These are phyloP conservation scores for Bombus balteatus DNA, from an alignment of 1,140 invertebrate genomes.

Conservation along the genomic window DNA sequence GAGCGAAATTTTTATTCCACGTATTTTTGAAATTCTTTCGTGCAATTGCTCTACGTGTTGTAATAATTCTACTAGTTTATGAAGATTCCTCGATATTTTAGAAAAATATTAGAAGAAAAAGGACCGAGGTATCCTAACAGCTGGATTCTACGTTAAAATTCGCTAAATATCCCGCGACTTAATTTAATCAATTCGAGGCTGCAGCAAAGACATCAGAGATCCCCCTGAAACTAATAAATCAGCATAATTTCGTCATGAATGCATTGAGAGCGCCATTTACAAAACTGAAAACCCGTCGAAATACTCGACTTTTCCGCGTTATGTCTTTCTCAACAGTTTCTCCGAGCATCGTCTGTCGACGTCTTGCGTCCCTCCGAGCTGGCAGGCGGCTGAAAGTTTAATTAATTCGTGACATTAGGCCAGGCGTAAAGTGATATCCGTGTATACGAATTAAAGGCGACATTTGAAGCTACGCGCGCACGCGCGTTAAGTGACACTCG, in stretches of 20 bases:
- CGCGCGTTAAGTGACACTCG: background rate
- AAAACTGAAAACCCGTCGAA: background rate
- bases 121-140: too few species aligned
- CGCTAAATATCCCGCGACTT: background rate
- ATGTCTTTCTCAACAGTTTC: background rate
- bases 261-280: background rate
- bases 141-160: too few species aligned
- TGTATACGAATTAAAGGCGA: slow-evolving; percentile 12
- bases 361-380: background rate
- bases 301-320: background rate
- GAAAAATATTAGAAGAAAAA: too few species aligned
- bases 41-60: too few species aligned
- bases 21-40: too few species aligned
- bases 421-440: background rate
- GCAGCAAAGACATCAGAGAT: too few species aligned
- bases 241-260: background rate
- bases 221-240: background rate
- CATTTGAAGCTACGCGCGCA: background rate
- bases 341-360: background rate
- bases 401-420: slow-evolving; percentile 24
- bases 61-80: too few species aligned
- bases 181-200: background rate
- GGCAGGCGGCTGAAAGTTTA: background rate
- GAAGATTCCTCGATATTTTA: too few species aligned
- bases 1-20: too few species aligned